phyloP scores from a whole-genome alignment of 2,888 invertebrate genomes.

The Dimorphilus gyrociliatus region DNA sequence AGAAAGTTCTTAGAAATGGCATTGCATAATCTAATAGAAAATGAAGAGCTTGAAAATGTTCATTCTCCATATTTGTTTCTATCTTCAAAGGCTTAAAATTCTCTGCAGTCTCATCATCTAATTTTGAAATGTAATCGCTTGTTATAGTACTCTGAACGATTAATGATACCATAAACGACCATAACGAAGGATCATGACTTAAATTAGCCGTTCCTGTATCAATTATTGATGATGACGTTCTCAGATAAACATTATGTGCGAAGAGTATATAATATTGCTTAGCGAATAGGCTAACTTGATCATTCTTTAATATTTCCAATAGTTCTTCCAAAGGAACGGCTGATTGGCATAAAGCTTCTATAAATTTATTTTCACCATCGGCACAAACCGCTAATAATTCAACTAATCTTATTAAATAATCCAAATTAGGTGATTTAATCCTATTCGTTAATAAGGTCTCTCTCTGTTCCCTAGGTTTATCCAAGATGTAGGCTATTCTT shows the following conservation, averaged over 20 bases:
- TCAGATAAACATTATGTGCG: conserved; percentile 35
- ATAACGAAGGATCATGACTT: conserved; percentile 31
- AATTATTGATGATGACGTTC: conserved; percentile 19
- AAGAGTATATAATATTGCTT: conserved; percentile 33
- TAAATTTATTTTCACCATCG: conserved; percentile 38
- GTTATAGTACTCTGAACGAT: too few relatives aligned
- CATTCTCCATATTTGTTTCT: too few relatives aligned
- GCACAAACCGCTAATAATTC: conserved; percentile 35
- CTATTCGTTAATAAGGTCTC: conserved; percentile 4
- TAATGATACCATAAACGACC: too few relatives aligned
- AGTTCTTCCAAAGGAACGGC: conserved; percentile 34
- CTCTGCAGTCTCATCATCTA: too few relatives aligned
- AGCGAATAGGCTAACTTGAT: conserved; percentile 23
- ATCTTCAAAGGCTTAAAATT: too few relatives aligned
- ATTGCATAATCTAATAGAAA: background rate
- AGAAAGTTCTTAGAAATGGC: conserved; percentile 19
- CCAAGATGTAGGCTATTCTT: conserved; percentile 28
- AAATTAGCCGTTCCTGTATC: conserved; percentile 32
- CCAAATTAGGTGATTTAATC: conserved; percentile 8
- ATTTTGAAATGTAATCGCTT: too few relatives aligned
- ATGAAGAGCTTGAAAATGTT: too few relatives aligned
- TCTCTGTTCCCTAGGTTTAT: conserved; percentile 25
- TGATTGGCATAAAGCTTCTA: conserved; percentile 36
- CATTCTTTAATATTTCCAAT: conserved; percentile 29
- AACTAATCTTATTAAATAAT: conserved; percentile 29